Base-by-base conservation (phyloP, 2,797 vertebrate genomes). In the Ctenosaura bakeri region DNA sequence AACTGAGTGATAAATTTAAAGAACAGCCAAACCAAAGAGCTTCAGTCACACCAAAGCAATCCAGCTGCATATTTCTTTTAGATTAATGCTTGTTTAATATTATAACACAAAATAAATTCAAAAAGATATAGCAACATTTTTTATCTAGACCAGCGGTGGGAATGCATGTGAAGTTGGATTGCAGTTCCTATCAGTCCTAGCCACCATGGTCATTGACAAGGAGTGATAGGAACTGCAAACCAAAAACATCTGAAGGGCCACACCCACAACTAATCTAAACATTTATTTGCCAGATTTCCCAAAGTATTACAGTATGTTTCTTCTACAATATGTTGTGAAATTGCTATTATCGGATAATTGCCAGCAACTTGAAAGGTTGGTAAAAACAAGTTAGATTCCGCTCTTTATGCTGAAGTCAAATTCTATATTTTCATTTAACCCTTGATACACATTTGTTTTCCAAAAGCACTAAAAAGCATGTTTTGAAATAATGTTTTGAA, bases 1-100 rank as follows among this genome's bases (percentile, higher is more conserved):
- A 96, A 73, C 92, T 87, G 86, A 93, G 88, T 93, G 94, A 90
- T 96, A 95, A 95, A 96, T 96, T 95, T 94, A 91, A 92, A 91
- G 89, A 95, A 90, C 87, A 90, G 89, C 46, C 88, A 81, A 94
- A 93, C 64, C 84, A 93, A 94, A 92, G 1, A 84, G 86, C 92
- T 92, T 42, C 78, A 46, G 56, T 92, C 83, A 91, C 81, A 88
- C 89, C 66, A 92, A 92, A 94, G 88, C 89, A 94, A n/a, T 0
- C 0, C 54, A 73, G 22, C 93, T 95, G 90, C 91, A 4, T 91
- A 46, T 91, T 89, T 91, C 89, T 94, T 93, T 92, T 76, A 94
- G 89, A 94, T 88, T 88, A 90, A 90, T 92, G 38, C 83, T 85
- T 85, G 38, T 94, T 96, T 94, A 92, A 93, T 93, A 93, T 89